Evolutionary conservation across 1,140 invertebrate genomes (phyloP).

Genomic region (Drosophila azteca): DNA sequence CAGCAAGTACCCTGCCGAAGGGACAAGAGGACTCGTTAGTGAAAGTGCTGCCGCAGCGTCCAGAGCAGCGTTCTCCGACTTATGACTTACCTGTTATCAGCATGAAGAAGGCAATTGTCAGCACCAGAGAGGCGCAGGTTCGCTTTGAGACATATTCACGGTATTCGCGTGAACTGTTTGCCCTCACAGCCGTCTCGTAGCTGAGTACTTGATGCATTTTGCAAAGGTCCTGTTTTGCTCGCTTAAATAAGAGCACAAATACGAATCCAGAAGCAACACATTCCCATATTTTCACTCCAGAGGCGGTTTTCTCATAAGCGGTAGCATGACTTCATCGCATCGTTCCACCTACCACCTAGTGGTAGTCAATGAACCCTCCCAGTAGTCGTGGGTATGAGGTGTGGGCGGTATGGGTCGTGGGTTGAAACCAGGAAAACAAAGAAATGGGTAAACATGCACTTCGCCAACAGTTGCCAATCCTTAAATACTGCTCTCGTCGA

Average conservation of each 20-base stretch:
- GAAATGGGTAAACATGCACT: not conserved
- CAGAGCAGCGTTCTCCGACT: slow-evolving; percentile 2
- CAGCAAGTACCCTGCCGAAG: slow-evolving; percentile 72
- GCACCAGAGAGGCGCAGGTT: slow-evolving; percentile 76
- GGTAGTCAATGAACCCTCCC: slow-evolving; percentile 38
- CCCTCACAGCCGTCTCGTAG: slow-evolving; percentile 83
- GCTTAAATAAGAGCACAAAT: not conserved
- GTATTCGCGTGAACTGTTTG: slow-evolving; percentile 73
- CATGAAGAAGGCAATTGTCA: slow-evolving; percentile 82
- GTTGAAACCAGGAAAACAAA: slow-evolving; percentile 21
- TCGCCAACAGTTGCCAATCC: slow-evolving; percentile 1
- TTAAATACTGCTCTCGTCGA: slow-evolving; percentile 27
- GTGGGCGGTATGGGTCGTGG: slow-evolving; percentile 22
- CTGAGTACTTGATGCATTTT: slow-evolving; percentile 83
- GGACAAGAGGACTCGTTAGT: slow-evolving; percentile 59
- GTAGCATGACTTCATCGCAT: slow-evolving; percentile 36
- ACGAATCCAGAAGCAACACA: too few relatives aligned
- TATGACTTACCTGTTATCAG: slow-evolving; percentile 73
- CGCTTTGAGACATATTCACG: slow-evolving; percentile 81
- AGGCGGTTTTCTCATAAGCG: not conserved
- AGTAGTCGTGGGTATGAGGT: slow-evolving; percentile 20
- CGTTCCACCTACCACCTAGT: slow-evolving; percentile 13
- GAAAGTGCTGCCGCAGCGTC: slow-evolving; percentile 4
- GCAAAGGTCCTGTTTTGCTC: not conserved
- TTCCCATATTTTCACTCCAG: too few relatives aligned